Conservation (phyloP, 2,113 vertebrate species). For the Nothobranchius furzeri region DNA sequence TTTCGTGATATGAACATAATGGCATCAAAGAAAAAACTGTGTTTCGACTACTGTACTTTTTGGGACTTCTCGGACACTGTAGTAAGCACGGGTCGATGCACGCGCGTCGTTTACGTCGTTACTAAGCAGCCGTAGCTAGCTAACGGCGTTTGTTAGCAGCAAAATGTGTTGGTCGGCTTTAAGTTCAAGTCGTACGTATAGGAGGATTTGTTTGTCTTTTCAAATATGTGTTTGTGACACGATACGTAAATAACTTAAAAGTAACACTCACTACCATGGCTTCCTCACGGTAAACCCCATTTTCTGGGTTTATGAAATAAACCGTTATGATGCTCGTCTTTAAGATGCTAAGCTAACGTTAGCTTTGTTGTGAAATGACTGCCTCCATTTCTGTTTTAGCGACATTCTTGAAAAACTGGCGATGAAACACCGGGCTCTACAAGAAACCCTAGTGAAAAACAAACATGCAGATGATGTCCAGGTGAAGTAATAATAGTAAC, state of each 20-base stretch:
- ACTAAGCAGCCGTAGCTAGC: slow-evolving; percentile 68
- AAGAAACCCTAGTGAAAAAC: slow-evolving; percentile 58
- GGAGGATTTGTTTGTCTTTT: neutral
- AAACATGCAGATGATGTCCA: slow-evolving; percentile 69
- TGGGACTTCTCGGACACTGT: slow-evolving; percentile 41
- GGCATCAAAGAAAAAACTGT: no score
- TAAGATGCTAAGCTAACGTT: slow-evolving; percentile 8
- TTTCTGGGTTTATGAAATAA: neutral
- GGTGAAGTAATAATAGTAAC: slow-evolving; percentile 49
- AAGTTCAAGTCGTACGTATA: neutral
- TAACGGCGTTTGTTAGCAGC: neutral
- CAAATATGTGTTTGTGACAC: neutral
- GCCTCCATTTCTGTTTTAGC: slow-evolving; percentile 25
- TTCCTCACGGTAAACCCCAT: slow-evolving; percentile 57
- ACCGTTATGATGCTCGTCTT: neutral
- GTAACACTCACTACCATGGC: slow-evolving; percentile 44
- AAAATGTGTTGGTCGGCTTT: neutral
- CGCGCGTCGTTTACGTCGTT: slow-evolving; percentile 68
- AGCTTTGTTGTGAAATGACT: neutral
- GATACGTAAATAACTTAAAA: neutral
- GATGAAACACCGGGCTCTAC: slow-evolving; percentile 69
- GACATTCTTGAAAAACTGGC: slow-evolving; percentile 68
- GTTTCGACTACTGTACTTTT: no score
- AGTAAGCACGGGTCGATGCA: neutral
- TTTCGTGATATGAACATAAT: no score